phyloP scores from a whole-genome alignment of 2,113 vertebrate genomes.

The Pteropus alecto region DNA sequence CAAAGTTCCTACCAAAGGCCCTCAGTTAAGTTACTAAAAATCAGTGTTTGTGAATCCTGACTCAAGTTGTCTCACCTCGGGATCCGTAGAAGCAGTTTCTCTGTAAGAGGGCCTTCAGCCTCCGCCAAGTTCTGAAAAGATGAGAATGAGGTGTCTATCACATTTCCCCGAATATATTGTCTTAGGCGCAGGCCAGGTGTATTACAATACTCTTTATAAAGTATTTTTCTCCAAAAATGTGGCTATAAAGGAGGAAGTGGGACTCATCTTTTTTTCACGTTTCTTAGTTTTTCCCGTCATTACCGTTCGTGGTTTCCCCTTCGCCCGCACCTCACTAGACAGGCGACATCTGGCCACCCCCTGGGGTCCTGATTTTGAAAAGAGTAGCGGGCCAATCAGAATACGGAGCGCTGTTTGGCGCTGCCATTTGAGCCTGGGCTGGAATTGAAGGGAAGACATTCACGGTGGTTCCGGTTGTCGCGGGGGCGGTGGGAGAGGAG shows the following conservation, averaged over 20 bases:
- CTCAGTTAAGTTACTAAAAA: accelerated
- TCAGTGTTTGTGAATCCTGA: background rate
- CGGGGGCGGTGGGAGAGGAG: background rate
- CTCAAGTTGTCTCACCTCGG: background rate
- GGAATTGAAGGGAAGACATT: accelerated
- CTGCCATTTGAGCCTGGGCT: slow-evolving; percentile 71
- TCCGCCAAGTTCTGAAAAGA: accelerated
- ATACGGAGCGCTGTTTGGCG: slow-evolving; percentile 63
- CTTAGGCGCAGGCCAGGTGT: background rate
- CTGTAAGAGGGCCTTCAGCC: background rate
- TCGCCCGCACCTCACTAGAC: accelerated
- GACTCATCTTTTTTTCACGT: background rate
- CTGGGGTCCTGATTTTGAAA: slow-evolving; percentile 76
- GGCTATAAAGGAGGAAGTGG: background rate
- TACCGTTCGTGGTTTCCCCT: accelerated
- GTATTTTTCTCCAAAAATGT: background rate
- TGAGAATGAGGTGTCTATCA: background rate
- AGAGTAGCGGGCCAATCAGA: slow-evolving; percentile 76
- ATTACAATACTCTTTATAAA: background rate
- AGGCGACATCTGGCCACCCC: slow-evolving; percentile 57
- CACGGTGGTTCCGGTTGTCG: accelerated
- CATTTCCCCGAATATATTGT: background rate
- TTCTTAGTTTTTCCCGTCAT: background rate
- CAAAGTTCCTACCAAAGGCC: background rate
- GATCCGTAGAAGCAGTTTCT: background rate